Evolutionary conservation across 1,140 invertebrate species (phyloP).

Genomic region (Centruroides sculpturatus): DNA sequence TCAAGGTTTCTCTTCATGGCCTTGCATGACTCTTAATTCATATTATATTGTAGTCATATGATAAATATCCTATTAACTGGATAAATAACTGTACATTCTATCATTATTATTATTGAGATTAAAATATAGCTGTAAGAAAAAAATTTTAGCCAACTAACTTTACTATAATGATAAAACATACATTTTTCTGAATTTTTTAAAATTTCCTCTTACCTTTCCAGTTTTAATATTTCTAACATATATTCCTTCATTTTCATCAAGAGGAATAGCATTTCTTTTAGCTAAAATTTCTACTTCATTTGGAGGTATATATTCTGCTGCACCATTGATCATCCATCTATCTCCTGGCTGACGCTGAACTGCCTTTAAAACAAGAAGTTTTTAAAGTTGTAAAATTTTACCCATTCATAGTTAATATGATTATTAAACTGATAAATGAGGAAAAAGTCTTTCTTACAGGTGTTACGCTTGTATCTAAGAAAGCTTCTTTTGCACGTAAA

Average conservation of each 20-base stretch:
- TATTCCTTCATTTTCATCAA: slow-evolving; percentile 41
- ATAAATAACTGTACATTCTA: too few relatives aligned
- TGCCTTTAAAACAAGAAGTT: neutral
- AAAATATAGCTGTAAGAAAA: too few relatives aligned
- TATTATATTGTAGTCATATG: too few relatives aligned
- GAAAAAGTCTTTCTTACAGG: slow-evolving; percentile 1
- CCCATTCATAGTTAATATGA: too few relatives aligned
- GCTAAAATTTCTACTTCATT: slow-evolving; percentile 37
- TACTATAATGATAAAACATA: neutral
- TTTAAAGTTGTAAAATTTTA: too few relatives aligned
- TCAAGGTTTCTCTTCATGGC: too few relatives aligned
- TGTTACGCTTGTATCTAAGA: slow-evolving; percentile 24
- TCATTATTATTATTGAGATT: too few relatives aligned
- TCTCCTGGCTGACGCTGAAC: slow-evolving; percentile 32
- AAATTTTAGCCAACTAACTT: too few relatives aligned
- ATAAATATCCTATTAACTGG: too few relatives aligned
- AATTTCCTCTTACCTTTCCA: slow-evolving; percentile 28
- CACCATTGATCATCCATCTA: slow-evolving; percentile 38
- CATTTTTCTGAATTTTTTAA: neutral
- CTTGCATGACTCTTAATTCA: too few relatives aligned
- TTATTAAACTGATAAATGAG: neutral
- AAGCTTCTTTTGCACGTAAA: slow-evolving; percentile 31
- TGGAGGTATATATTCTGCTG: slow-evolving; percentile 37
- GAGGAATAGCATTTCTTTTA: slow-evolving; percentile 33
- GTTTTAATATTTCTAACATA: slow-evolving; percentile 38